Evolutionary conservation across 2,888 invertebrate genomes (phyloP).

Genomic region (Cerastis leucographa): DNA sequence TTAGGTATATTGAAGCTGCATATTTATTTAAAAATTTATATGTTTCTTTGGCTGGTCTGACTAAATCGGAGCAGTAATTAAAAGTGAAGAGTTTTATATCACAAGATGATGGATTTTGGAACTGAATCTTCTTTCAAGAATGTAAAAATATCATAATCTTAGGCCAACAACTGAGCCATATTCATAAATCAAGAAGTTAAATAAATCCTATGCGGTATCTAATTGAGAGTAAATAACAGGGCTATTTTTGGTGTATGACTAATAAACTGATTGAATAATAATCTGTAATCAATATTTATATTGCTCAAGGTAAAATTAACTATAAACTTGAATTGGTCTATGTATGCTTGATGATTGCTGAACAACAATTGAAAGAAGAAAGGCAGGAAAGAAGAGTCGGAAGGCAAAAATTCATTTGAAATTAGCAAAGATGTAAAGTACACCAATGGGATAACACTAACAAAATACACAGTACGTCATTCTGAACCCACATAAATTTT

Average conservation of each 20-base stretch:
- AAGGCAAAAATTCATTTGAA: neutral
- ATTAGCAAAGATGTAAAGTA: too few species aligned
- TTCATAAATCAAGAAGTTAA: neutral
- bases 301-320: constrained; percentile 24
- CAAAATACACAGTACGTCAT: too few species aligned
- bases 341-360: neutral
- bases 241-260: constrained; percentile 28
- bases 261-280: constrained; percentile 18
- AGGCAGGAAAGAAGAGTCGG: too few species aligned
- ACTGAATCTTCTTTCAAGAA: neutral
- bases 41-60: neutral
- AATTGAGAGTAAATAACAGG: neutral
- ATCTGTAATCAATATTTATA: constrained; percentile 11
- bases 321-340: constrained; percentile 1
- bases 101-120: neutral
- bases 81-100: neutral
- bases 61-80: neutral
- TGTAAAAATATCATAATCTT: neutral
- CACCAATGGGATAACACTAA: too few species aligned
- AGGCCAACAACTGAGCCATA: neutral
- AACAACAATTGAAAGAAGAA: too few species aligned
- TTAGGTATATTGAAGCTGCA: neutral
- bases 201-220: neutral
- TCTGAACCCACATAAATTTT: too few species aligned
- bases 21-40: neutral